A percentile compares a stretch with the other conserved stretches of the same genome.
Evolutionary conservation across 2,797 vertebrate genomes (phyloP).

Genomic region (Halcyon badia): DNA sequence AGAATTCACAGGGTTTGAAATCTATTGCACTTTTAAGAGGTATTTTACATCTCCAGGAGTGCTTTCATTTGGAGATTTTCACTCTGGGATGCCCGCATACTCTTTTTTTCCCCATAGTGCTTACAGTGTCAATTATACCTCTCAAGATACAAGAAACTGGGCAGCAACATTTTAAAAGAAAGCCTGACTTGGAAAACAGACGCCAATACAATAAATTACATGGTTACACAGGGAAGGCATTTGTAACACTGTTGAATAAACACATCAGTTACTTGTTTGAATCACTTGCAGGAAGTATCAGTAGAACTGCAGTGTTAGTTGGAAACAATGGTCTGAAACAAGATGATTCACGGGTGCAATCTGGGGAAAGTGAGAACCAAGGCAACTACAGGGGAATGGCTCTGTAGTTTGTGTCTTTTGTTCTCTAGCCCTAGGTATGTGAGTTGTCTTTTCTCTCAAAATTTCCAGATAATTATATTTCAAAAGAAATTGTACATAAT

Average conservation of each 20-base stretch:
- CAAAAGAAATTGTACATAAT: not conserved
- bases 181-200: not conserved
- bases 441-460: not conserved
- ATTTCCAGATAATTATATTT: not conserved
- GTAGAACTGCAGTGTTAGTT: not conserved
- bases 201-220: not conserved
- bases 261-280: not conserved
- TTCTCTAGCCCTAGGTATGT: not conserved
- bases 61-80: not conserved
- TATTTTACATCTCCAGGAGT: not conserved
- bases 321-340: accelerated
- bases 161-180: not conserved
- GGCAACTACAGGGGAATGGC: not conserved
- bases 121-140: not conserved
- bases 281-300: not conserved
- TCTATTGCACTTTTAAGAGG: not conserved
- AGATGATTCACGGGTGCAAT: not conserved
- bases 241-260: not conserved
- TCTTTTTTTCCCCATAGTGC: not conserved
- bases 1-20: not conserved
- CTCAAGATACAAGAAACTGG: not conserved
- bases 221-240: accelerated
- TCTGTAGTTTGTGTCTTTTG: not conserved
- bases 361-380: not conserved
- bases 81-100: not conserved